Evolutionary conservation across 2,113 vertebrate genomes (phyloP).

Genomic region (Gallinago undulata): DNA sequence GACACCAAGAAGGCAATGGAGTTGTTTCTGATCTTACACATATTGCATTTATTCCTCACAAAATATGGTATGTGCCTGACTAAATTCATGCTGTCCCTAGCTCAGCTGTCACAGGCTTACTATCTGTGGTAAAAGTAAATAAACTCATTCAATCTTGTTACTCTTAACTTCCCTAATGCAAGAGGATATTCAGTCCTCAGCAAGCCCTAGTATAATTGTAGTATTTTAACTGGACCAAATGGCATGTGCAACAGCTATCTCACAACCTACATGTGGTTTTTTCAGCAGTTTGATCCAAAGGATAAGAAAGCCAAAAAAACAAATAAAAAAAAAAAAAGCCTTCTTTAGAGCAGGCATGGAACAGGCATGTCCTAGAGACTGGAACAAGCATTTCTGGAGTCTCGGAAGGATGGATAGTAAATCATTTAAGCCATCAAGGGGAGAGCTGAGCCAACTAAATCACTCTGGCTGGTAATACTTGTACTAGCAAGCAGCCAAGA

Average conservation of each 20-base stretch:
- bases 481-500: slow-evolving; percentile 4
- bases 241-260: background rate
- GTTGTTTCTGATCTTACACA: background rate
- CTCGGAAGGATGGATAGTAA: slow-evolving; percentile 8
- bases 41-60: background rate
- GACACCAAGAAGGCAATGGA: background rate
- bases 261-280: background rate
- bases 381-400: background rate
- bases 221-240: background rate
- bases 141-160: background rate
- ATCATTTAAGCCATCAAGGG: slow-evolving; percentile 8
- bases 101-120: background rate
- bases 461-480: slow-evolving; percentile 15
- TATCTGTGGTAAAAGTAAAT: background rate
- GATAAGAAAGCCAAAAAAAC: background rate
- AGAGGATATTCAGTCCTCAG: background rate
- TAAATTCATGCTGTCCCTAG: background rate
- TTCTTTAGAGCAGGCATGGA: background rate
- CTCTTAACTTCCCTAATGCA: background rate
- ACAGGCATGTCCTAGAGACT: background rate
- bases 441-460: slow-evolving; percentile 33
- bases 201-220: background rate
- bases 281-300: background rate
- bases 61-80: background rate
- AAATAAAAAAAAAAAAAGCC: background rate